Percentiles rank a stretch among this genome's conserved stretches.
These are phyloP conservation scores for Gymnoscopelus braueri DNA, from an alignment of 2,797 vertebrate species.

Conservation along the genomic window DNA sequence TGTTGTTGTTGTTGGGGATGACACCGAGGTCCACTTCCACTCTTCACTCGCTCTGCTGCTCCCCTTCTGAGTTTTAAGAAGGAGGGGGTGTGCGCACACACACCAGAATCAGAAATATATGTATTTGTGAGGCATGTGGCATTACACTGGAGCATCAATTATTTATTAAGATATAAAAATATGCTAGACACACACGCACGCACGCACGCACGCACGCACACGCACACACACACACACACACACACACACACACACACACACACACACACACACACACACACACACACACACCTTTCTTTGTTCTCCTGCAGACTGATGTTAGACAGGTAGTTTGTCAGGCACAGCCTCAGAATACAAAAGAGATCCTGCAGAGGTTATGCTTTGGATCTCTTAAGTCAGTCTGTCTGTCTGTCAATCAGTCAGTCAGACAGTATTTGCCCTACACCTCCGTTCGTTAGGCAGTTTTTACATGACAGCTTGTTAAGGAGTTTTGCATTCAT, in stretches of 20 bases:
- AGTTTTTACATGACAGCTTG: not conserved
- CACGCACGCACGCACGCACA: not conserved
- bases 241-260: not conserved
- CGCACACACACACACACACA: not conserved
- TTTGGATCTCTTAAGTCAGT: not conserved
- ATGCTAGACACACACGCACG: not conserved
- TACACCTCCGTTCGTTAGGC: not conserved
- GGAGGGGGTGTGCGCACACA: too few relatives aligned
- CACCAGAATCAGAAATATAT: too few relatives aligned
- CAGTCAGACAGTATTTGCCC: not conserved
- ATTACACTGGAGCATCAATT: too few relatives aligned
- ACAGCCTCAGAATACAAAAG: not conserved
- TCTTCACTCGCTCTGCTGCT: not conserved
- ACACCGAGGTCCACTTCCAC: not conserved
- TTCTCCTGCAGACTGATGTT: not conserved
- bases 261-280: not conserved
- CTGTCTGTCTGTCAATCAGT: not conserved
- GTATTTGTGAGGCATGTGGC: too few relatives aligned
- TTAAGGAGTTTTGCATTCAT: not conserved
- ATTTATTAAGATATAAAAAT: too few relatives aligned
- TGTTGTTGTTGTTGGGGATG: not conserved
- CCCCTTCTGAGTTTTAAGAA: not conserved
- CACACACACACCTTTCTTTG: not conserved
- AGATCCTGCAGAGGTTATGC: not conserved
- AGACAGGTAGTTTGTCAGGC: not conserved